Conservation (phyloP, 2,113 vertebrate genomes). For the Perognathus longimembris region DNA sequence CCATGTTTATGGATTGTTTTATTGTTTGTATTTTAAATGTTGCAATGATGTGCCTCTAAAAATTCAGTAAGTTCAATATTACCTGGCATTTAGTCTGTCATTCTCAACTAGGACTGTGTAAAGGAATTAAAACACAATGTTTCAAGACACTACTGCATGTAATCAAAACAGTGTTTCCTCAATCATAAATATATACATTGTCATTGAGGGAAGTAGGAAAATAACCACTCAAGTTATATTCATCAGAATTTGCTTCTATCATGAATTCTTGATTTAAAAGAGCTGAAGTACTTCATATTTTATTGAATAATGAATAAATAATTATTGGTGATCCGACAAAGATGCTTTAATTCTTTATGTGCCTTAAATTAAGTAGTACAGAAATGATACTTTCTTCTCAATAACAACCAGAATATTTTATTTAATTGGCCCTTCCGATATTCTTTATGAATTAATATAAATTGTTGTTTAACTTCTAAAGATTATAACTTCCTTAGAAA, state of each 20-base stretch:
- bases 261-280: too few relatives aligned
- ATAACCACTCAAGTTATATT: too few relatives aligned
- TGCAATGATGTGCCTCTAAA: neutral
- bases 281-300: neutral
- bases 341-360: neutral
- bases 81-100: neutral
- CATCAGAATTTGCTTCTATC: too few relatives aligned
- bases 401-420: neutral
- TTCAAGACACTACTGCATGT: neutral
- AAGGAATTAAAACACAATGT: neutral
- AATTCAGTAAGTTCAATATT: neutral
- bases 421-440: neutral
- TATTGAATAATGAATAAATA: neutral
- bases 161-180: too few relatives aligned
- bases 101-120: neutral
- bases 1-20: neutral
- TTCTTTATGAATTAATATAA: neutral
- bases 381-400: neutral
- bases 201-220: too few relatives aligned
- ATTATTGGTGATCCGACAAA: neutral
- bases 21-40: neutral
- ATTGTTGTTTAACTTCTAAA: neutral
- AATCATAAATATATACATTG: too few relatives aligned
- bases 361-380: neutral
- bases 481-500: neutral